phyloP scores from a whole-genome alignment of 2,113 vertebrate genomes.

The Pseudopipra pipra region DNA sequence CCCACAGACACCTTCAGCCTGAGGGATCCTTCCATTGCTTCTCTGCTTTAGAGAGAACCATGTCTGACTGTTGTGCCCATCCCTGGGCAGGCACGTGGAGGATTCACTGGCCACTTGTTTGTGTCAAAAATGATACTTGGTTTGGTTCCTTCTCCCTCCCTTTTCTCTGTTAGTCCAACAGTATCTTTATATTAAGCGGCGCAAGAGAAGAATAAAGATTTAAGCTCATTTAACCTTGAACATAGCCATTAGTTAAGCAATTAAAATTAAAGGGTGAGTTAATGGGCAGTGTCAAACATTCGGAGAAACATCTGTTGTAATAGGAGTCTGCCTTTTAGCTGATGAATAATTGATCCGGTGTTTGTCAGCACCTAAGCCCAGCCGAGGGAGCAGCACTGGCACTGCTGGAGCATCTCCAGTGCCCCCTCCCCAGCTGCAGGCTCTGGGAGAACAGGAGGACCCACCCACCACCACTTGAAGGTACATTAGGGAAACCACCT shows the following conservation, averaged over 20 bases:
- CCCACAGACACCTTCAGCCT: accelerated
- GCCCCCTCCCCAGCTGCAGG: accelerated
- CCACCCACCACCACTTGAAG: neutral
- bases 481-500: neutral
- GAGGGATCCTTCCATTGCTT: neutral
- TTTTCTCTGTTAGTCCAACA: neutral
- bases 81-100: accelerated
- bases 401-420: neutral
- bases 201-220: constrained; percentile 48
- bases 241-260: constrained; percentile 68
- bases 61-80: neutral
- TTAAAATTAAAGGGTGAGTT: constrained; percentile 75
- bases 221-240: constrained; percentile 72
- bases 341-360: constrained; percentile 67
- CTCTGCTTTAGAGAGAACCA: neutral
- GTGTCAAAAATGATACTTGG: neutral
- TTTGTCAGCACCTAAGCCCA: constrained; percentile 24
- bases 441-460: neutral
- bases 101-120: neutral
- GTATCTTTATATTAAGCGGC: neutral
- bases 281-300: constrained; percentile 74
- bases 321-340: constrained; percentile 65
- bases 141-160: neutral
- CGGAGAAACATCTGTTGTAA: constrained; percentile 69
- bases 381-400: neutral